Conservation (phyloP, 2,797 vertebrate genomes). For the Momotus momota region DNA sequence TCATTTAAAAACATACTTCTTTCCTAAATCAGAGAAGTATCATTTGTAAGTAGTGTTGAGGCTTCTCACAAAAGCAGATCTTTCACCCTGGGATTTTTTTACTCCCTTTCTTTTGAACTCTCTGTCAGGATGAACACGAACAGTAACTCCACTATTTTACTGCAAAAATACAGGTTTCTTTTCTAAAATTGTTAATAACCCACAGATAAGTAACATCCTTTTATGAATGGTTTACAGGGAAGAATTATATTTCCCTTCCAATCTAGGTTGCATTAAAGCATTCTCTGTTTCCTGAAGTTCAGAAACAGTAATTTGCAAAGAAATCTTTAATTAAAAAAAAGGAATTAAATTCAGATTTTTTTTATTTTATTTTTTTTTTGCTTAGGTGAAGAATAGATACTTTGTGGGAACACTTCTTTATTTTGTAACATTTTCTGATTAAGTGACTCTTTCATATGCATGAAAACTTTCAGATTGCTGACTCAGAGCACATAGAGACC, state of each 20-base stretch:
- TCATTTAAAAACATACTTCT: not conserved
- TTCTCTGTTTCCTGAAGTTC: slow-evolving; percentile 2
- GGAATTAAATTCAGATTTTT: not conserved
- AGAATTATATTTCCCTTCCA: not conserved
- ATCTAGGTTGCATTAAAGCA: not conserved
- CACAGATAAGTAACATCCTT: not conserved
- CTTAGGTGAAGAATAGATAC: slow-evolving; percentile 44
- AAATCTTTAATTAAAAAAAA: slow-evolving; percentile 52
- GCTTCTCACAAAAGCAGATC: not conserved
- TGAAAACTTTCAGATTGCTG: not conserved
- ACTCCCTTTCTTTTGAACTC: not conserved
- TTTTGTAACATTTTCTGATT: slow-evolving; percentile 9
- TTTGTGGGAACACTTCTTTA: slow-evolving; percentile 44
- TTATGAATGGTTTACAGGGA: not conserved
- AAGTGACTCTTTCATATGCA: not conserved
- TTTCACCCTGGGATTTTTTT: slow-evolving; percentile 2
- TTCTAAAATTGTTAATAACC: slow-evolving; percentile 23
- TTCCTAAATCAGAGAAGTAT: slow-evolving; percentile 5
- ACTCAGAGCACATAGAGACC: not conserved
- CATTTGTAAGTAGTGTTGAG: not conserved
- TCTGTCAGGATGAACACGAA: not conserved
- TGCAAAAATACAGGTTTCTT: not conserved
- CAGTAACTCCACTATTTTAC: not conserved
- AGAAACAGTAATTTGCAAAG: slow-evolving; percentile 54
- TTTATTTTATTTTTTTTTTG: not conserved